Conservation (phyloP, 2,888 invertebrate genomes). For the Gymnocheta viridis region DNA sequence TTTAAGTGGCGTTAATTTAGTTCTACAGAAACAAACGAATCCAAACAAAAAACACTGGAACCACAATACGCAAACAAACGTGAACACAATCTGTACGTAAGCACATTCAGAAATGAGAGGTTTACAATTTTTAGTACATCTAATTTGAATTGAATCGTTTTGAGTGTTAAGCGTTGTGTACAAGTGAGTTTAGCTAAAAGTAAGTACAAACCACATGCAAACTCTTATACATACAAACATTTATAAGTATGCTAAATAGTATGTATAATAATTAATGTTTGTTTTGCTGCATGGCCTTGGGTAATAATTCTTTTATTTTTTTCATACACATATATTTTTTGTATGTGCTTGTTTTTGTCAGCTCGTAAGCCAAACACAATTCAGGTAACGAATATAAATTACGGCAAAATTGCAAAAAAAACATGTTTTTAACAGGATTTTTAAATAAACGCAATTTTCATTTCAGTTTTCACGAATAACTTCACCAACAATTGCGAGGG, state of each 20-base stretch:
- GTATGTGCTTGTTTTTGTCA: slow-evolving; percentile 37
- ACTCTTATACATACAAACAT: background rate
- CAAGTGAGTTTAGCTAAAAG: slow-evolving; percentile 4
- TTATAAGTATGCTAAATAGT: background rate
- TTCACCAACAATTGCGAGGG: slow-evolving; percentile 38
- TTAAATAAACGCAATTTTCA: slow-evolving; percentile 44
- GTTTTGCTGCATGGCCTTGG: slow-evolving; percentile 50
- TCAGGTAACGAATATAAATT: slow-evolving; percentile 48
- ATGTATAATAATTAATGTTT: slow-evolving; percentile 36
- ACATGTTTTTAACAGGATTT: background rate
- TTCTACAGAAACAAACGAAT: slow-evolving; percentile 1
- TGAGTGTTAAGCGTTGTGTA: slow-evolving; percentile 9
- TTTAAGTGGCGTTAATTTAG: slow-evolving; percentile 52
- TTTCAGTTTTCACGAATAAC: slow-evolving; percentile 32
- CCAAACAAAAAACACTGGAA: slow-evolving; percentile 24
- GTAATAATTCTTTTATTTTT: background rate
- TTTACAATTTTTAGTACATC: slow-evolving; percentile 47
- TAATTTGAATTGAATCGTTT: slow-evolving; percentile 58
- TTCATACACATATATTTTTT: background rate
- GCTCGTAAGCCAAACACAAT: slow-evolving; percentile 44
- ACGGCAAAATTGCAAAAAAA: background rate
- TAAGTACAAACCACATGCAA: background rate
- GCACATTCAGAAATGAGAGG: slow-evolving; percentile 1
- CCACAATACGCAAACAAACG: slow-evolving; percentile 30
- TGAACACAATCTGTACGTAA: background rate